Base-by-base conservation (phyloP, 2,888 invertebrate species). In the Microplitis manilae region DNA sequence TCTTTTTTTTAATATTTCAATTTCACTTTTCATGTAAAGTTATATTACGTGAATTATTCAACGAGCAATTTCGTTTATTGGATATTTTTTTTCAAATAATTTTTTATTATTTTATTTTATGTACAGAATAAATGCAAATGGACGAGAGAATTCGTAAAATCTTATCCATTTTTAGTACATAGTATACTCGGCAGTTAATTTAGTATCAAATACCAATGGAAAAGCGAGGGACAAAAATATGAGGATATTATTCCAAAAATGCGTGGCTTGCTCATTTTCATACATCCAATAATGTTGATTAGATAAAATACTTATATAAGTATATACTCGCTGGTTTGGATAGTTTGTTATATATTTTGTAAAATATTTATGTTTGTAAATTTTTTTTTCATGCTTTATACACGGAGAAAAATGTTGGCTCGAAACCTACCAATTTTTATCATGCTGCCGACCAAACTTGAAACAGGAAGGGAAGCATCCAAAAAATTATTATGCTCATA, bases 221-320 rank as follows among this genome's bases (percentile, higher is more conserved):
- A 17, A 62, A 61, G 30, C 9, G 17, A 62, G 60, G 60, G 62
- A 7, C 9, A 62, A 62, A 72, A 72, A 62, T 62, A 72, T 15
- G 39, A 62, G n/a, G 9, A 17, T 72, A 62, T 72, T 62, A 72
- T 72, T 72, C 61, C 72, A 62, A 65, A 30, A 17, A 61, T 40
- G 7, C 7, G 20, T 20, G 13, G 30, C 30, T 30, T 61, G 39
- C 17, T 62, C 61, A 72, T 72, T 62, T 62, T 62, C 61, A 6
- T 15, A 6, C 7, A 15, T 62, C 17, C 2, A 39, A 40, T 60
- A 61, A 70, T 59, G 39, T 15, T 20, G 30, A 62, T 62, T 17
- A 6, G n/a, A 40, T 38, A 62, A 40, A 13, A 38, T 13, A 59
- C 0, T 13, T 67, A 64, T 30, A 30, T 2, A 30, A 4, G 30